Evolutionary conservation across 2,797 vertebrate species (phyloP), one percentile per base, ranked within the genome.

Genomic region (Ctenopoma kingsleyae): DNA sequence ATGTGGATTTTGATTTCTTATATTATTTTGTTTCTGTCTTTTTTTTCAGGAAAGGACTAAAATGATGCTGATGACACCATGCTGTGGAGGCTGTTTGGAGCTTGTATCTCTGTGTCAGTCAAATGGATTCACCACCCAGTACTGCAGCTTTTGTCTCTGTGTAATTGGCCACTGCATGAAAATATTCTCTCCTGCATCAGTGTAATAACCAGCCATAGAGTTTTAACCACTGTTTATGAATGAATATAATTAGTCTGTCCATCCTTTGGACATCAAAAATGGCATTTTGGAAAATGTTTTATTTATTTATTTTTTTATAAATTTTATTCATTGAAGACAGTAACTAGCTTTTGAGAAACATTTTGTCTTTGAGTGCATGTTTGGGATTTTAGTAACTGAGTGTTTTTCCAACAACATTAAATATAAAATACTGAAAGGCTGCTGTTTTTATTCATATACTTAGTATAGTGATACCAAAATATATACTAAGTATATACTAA

Each of bases 11-110:
- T 16, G 13, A 64, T 67, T 35, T n/a, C 32, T 67, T 23, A 6
- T 57, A 2, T 41, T 46, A 3, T 44, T 5, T 30, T 41, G 16
- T 32, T 2, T 60, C 7, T 59, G 22, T 48, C 3, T 52, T 25
- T 48, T 59, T 48, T 62, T 64, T 36, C 11, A 85, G 81, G 67
- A 56, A 58, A 63, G 25, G 8, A 35, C n/a, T 30, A 12, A 6
- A 2, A n/a, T 27, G 68, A 38, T 35, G 64, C 19, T 19, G 50
- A 59, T 47, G 56, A 17, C 30, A 5, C 46, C n/a, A 0, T 6
- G 51, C 48, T 65, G 51, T 47, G 27, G 41, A 62, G 41, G 49
- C 67, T 58, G 35, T 32, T 30, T 51, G 40, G 25, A 44, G 27
- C 38, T 50, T 15, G 8, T 27, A 2, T 44, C 46, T 47, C 17